Conservation (phyloP, 1,140 invertebrate species). For the Ladona fulva region DNA sequence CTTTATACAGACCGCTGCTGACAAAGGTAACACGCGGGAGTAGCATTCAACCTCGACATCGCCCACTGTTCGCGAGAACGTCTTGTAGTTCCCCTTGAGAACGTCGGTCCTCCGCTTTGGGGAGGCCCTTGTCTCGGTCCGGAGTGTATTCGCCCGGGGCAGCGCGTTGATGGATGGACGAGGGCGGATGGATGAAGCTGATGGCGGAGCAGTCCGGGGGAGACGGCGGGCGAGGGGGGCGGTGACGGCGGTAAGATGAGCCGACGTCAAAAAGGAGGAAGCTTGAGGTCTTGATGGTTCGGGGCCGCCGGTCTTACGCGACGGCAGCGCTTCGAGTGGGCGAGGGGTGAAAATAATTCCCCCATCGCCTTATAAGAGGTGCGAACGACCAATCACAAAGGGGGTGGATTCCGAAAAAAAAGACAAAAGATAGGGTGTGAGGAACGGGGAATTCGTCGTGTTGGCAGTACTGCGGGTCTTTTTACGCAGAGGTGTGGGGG, state of each 20-base stretch:
- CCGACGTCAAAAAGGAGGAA: neutral
- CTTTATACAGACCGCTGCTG: too few species aligned
- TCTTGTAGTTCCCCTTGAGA: neutral
- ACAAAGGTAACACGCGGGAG: too few species aligned
- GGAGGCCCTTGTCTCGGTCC: too few species aligned
- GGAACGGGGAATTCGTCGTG: neutral
- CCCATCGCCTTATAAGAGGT: neutral
- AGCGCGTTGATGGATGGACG: neutral
- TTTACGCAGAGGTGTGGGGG: neutral
- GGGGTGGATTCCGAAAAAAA: neutral
- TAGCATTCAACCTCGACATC: too few species aligned
- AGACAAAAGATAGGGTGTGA: neutral
- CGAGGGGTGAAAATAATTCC: neutral
- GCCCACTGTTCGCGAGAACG: neutral
- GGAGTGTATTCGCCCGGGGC: neutral
- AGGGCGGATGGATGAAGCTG: neutral
- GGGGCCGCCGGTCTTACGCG: neutral
- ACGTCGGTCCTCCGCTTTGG: too few species aligned
- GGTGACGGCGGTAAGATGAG: neutral
- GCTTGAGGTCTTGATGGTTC: constrained; percentile 2
- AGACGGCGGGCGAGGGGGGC: neutral
- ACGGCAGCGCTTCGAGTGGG: neutral
- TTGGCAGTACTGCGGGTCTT: neutral
- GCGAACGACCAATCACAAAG: neutral
- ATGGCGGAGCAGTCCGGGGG: neutral